Evolutionary conservation across 2,113 vertebrate genomes (phyloP).

Genomic region (Macquaria ambigua): DNA sequence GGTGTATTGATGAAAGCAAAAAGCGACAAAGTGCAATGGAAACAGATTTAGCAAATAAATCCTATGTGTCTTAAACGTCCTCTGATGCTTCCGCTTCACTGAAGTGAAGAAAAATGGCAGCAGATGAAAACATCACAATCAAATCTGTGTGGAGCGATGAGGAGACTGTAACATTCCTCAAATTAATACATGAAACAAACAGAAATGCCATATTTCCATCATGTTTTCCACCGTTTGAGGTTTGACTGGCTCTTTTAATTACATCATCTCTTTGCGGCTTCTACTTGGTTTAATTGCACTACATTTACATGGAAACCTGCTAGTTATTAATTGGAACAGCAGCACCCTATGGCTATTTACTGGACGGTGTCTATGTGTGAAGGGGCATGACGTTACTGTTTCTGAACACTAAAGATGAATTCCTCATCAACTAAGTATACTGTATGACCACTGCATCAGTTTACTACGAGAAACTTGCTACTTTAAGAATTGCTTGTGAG

Average conservation of each 20-base stretch:
- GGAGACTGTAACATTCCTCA: no score
- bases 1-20: background rate
- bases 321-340: background rate
- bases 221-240: background rate
- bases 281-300: background rate
- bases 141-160: no score
- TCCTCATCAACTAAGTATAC: no score
- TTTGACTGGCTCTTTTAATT: background rate
- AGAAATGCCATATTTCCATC: background rate
- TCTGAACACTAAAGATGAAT: background rate
- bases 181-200: background rate
- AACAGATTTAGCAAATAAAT: background rate
- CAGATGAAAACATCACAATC: no score
- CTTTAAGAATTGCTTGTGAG: no score
- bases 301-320: background rate
- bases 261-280: background rate
- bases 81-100: no score
- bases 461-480: no score
- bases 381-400: no score
- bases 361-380: background rate
- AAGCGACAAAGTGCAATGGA: background rate
- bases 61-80: no score
- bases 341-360: background rate
- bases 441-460: no score
- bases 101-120: no score